Conservation (phyloP, 2,797 vertebrate genomes). For the Gephyroberyx darwinii region DNA sequence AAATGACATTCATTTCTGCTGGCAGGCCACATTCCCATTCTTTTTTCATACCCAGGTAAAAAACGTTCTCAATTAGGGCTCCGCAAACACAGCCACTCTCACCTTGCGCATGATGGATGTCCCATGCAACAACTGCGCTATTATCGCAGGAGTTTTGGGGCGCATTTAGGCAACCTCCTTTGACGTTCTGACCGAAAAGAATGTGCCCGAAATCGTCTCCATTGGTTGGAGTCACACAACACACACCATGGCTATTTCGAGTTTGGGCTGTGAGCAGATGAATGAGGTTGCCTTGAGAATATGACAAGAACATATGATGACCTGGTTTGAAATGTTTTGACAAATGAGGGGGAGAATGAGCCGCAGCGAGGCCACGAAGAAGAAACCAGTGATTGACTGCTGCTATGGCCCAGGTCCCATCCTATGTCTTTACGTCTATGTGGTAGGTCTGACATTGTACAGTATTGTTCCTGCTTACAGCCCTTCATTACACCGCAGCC, state of each 20-base stretch:
- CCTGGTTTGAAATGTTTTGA: constrained; percentile 18
- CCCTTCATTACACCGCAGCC: neutral
- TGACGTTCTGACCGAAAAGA: neutral
- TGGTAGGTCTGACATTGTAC: neutral
- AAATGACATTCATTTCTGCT: constrained; percentile 76
- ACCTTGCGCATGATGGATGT: constrained; percentile 5
- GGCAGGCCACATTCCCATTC: constrained; percentile 66
- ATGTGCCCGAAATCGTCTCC: neutral
- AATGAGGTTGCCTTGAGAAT: constrained; percentile 10
- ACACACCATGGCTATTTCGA: neutral
- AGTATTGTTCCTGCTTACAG: neutral
- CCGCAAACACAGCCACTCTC: constrained; percentile 37
- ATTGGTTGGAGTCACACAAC: neutral
- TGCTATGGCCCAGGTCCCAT: neutral
- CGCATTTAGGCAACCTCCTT: neutral
- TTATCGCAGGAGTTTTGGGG: no score
- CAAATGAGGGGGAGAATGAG: constrained; percentile 7
- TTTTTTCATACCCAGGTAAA: constrained; percentile 65
- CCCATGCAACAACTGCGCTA: neutral
- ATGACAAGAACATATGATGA: constrained; percentile 13
- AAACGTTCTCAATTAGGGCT: constrained; percentile 52
- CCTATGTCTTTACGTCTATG: neutral
- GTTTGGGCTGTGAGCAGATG: constrained; percentile 6
- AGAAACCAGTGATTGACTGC: constrained; percentile 16
- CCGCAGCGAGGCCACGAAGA: neutral